Evolutionary conservation across 2,113 vertebrate species (phyloP), one percentile per base, ranked within the genome.

Genomic region (Thalassoma bifasciatum): DNA sequence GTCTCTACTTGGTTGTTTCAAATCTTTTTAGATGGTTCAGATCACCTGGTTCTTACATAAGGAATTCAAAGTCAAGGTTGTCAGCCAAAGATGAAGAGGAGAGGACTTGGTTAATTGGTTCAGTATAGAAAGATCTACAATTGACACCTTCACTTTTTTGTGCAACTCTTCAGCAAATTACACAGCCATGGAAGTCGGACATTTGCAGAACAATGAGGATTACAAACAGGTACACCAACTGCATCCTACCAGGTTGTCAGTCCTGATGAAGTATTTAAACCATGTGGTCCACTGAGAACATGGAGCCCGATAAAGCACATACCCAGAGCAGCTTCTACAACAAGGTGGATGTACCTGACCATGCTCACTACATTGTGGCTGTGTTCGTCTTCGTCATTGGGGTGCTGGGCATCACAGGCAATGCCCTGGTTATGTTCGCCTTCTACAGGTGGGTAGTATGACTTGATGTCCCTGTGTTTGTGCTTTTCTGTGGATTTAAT

Each of bases 381-480:
- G 54, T 88, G 0, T 93, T 96, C 57, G 93, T 99, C 87, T 92
- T 97, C 19, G 86, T 95, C 46, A 96, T 97, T 67, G 97, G 97
- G 13, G 87, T 94, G 23, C 94, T 95, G 7, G 97, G 97, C 77
- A 91, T 95, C 54, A 82, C 96, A 40, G 97, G 96, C 37, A 98
- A 98, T 16, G 93, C 95, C 13, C 90, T 96, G 34, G 97, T 98
- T 89, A 96, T 98, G 92, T 98, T 97, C 13, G 95, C 94, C 63
- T 97, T 98, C 90, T 97, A 94, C 92, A 98, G 97, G 97, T 98
- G 91, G 44, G 88, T 87, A 4, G 30, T 30, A 6, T 30, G 30
- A 30, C 30, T 30, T 3, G 6, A 3, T 6, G 10, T 24, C n/a
- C 17, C 37, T 37, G 47, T 52, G 17, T 44, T 10, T 51, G 78